phyloP scores from a whole-genome alignment of 2,888 invertebrate species.

The Andricus quercusramuli region DNA sequence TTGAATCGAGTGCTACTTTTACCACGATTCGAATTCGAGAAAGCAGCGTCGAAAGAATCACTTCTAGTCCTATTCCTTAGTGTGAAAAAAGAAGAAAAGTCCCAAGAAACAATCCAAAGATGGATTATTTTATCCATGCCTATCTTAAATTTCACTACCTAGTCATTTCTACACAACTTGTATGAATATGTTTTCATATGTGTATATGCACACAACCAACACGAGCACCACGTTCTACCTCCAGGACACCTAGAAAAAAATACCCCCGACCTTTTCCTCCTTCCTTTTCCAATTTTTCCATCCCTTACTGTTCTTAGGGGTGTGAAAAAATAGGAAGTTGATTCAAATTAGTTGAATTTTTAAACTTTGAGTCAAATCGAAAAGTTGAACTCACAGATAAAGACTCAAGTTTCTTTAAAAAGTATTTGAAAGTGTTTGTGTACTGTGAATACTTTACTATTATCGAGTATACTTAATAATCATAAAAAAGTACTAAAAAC shows the following conservation, averaged over 20 bases:
- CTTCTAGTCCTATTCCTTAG: slow-evolving; percentile 78
- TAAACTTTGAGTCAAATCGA: slow-evolving; percentile 2
- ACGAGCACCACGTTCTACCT: slow-evolving; percentile 34
- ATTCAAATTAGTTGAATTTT: slow-evolving; percentile 2
- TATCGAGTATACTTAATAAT: not conserved
- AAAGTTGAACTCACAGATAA: not conserved
- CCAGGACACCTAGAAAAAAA: slow-evolving; percentile 15
- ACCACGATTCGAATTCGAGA: slow-evolving; percentile 77
- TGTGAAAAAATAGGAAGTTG: not conserved
- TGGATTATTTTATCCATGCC: slow-evolving; percentile 56
- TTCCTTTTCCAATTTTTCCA: not conserved
- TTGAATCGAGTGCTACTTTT: slow-evolving; percentile 70
- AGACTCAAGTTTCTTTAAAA: too few relatives aligned
- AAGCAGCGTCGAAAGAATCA: slow-evolving; percentile 78
- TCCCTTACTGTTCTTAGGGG: not conserved
- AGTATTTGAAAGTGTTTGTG: not conserved
- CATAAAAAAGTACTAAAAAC: not conserved
- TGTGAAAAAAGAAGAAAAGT: slow-evolving; percentile 59
- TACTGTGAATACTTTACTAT: not conserved
- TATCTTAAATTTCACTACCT: slow-evolving; percentile 71
- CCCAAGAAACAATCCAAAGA: slow-evolving; percentile 44
- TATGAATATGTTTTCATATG: slow-evolving; percentile 57
- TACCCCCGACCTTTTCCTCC: slow-evolving; percentile 14
- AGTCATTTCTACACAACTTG: slow-evolving; percentile 73
- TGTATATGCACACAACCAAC: slow-evolving; percentile 46